phyloP scores from a whole-genome alignment of 2,888 invertebrate genomes.

The Apodemia mormo region DNA sequence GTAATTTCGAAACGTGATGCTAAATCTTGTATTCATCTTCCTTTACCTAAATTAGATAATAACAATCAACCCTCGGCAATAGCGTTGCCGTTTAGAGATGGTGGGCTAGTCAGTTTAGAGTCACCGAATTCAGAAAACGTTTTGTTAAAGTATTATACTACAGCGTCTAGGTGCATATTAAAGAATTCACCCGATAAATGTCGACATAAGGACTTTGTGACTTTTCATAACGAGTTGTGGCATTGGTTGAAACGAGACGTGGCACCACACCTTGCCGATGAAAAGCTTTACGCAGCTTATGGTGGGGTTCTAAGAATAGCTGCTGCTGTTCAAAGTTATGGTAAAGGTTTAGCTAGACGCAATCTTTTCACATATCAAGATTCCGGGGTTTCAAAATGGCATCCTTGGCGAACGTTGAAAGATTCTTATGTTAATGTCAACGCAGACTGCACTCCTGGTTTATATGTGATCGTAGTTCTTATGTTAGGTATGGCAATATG shows the following conservation, averaged over 20 bases:
- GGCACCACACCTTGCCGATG: constrained; percentile 65
- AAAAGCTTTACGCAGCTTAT: constrained; percentile 64
- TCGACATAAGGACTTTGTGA: constrained; percentile 65
- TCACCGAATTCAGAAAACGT: constrained; percentile 58
- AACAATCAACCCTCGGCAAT: constrained; percentile 54
- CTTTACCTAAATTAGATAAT: constrained; percentile 61
- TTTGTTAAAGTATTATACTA: constrained; percentile 66
- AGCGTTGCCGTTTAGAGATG: constrained; percentile 60
- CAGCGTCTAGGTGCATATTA: constrained; percentile 64
- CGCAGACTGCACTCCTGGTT: constrained; percentile 56
- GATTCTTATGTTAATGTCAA: constrained; percentile 53
- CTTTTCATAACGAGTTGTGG: constrained; percentile 70
- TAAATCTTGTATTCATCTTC: constrained; percentile 63
- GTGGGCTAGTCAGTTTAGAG: constrained; percentile 56
- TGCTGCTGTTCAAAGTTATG: constrained; percentile 69
- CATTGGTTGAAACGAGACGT: constrained; percentile 73
- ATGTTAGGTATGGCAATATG: constrained; percentile 53
- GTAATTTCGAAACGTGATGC: constrained; percentile 59
- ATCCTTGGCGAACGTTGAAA: constrained; percentile 54
- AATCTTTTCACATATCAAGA: constrained; percentile 55
- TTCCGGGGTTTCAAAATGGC: constrained; percentile 48
- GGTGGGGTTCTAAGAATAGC: constrained; percentile 69
- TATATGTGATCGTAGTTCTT: constrained; percentile 55
- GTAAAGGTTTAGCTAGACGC: constrained; percentile 60
- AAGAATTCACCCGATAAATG: constrained; percentile 59